phyloP scores from a whole-genome alignment of 2,797 vertebrate species.

The Staurois parvus region DNA sequence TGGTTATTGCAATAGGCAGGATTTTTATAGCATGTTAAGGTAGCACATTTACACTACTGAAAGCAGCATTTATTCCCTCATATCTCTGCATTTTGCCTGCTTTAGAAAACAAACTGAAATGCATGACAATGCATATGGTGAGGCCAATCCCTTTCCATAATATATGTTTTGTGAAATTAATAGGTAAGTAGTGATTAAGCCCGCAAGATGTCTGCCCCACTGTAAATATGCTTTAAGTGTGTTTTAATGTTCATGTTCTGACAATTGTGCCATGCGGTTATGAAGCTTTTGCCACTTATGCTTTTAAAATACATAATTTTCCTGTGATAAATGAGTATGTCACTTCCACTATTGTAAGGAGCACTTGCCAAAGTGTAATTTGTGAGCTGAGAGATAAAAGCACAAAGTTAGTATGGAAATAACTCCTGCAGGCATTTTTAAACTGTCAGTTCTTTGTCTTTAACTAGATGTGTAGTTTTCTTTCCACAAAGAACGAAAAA shows the following conservation, averaged over 20 bases:
- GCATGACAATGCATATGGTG: not conserved
- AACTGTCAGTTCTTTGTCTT: slow-evolving; percentile 17
- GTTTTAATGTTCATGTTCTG: slow-evolving; percentile 1
- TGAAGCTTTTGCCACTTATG: not conserved
- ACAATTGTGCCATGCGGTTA: not conserved
- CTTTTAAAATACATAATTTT: not conserved
- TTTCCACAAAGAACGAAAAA: not conserved
- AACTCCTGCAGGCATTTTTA: slow-evolving; percentile 10
- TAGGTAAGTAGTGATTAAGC: not conserved
- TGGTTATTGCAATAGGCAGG: too few species aligned
- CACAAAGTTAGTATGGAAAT: slow-evolving; percentile 22
- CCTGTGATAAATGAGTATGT: not conserved
- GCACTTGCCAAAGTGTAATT: not conserved
- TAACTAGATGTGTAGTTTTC: slow-evolving; percentile 8
- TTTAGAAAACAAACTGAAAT: not conserved
- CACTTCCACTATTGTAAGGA: not conserved
- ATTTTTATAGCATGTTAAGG: too few species aligned
- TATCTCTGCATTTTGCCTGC: too few species aligned
- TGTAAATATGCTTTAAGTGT: not conserved
- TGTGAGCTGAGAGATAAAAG: slow-evolving; percentile 27
- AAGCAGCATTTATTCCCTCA: too few species aligned
- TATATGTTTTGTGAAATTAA: not conserved
- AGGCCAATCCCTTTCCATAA: not conserved
- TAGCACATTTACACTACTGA: too few species aligned
- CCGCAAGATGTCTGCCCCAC: not conserved